Evolutionary conservation across 2,113 vertebrate species (phyloP).

Genomic region (Zapornia atra): DNA sequence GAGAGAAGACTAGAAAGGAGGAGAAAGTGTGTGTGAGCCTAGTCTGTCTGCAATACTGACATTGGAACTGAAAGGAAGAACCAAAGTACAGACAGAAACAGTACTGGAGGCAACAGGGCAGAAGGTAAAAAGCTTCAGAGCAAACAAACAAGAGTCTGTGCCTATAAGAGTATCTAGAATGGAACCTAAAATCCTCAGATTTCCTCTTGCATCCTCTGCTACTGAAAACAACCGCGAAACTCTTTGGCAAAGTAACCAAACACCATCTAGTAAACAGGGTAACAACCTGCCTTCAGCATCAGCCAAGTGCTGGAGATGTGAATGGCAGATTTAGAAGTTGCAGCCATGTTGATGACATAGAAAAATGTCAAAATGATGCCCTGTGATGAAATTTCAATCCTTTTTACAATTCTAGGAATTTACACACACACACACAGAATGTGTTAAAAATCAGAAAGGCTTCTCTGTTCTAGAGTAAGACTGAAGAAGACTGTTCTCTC

Average conservation of each 20-base stretch:
- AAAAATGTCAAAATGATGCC: neutral
- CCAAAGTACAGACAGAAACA: fast-evolving
- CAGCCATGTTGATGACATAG: fast-evolving
- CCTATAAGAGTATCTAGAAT: neutral
- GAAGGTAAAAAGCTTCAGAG: neutral
- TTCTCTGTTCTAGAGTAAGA: neutral
- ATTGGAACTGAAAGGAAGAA: neutral
- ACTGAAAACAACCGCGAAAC: neutral
- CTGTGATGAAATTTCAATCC: neutral
- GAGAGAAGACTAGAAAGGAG: neutral
- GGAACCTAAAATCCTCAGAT: neutral
- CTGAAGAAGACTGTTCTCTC: neutral
- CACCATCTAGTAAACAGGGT: no score
- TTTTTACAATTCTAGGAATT: neutral
- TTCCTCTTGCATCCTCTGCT: neutral
- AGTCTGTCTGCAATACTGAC: neutral
- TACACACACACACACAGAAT: neutral
- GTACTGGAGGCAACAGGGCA: neutral
- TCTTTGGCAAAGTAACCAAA: neutral
- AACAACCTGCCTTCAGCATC: no score
- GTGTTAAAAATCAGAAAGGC: neutral
- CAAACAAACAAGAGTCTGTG: neutral
- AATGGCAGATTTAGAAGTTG: neutral
- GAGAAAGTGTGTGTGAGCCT: neutral
- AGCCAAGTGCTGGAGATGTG: neutral